Base-by-base conservation (phyloP, 2,888 invertebrate genomes). In the Sabatieria punctata region DNA sequence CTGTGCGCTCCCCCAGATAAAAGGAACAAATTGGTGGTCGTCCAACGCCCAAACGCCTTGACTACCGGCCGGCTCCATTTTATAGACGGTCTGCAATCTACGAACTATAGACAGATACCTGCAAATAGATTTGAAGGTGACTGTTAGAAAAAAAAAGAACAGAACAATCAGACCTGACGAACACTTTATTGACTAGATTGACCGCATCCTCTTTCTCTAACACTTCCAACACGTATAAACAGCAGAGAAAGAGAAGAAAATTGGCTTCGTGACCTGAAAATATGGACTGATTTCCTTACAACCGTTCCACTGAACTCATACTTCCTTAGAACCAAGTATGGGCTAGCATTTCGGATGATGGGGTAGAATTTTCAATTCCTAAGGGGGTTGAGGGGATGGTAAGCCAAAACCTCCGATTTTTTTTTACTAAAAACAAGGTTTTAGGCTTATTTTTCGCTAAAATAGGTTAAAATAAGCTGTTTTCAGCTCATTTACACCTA, bases 21-120 rank as follows among this genome's bases (percentile, higher is more conserved):
- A 99, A 26, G 95, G 93, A 36, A 95, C 75, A 71, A 99, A 99
- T 67, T 99, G 97, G 66, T 82, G 95, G 68, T 99, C 97, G 69
- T 99, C 97, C 46, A 99, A 74, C 59, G 93, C 86, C 89, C 95
- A 97, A 11, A 95, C 97, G 1, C 97, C 97, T 60, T 95, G 93
- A 66, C 91, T 91, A 8, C 97, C 97, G 1, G 97, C 97, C 4
- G 97, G 97, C 69, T 99, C 97, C 89, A 99, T 93, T 59, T 88
- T 75, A 65, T 97, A 99, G 0, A 76, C 80, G 52, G 77, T 73
- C 68, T 97, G 97, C 46, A 97, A 72, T 59, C 78, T 80, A 51
- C 95, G 75, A 18, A 77, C 82, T 52, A 97, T 73, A 43, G 75
- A 72, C 55, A 97, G 66, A 68, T 97, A 97, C 56, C 83, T 81